Evolutionary conservation across 2,888 invertebrate genomes (phyloP), one percentile per base, ranked within the genome.

Genomic region (Eustalomyia histrio): DNA sequence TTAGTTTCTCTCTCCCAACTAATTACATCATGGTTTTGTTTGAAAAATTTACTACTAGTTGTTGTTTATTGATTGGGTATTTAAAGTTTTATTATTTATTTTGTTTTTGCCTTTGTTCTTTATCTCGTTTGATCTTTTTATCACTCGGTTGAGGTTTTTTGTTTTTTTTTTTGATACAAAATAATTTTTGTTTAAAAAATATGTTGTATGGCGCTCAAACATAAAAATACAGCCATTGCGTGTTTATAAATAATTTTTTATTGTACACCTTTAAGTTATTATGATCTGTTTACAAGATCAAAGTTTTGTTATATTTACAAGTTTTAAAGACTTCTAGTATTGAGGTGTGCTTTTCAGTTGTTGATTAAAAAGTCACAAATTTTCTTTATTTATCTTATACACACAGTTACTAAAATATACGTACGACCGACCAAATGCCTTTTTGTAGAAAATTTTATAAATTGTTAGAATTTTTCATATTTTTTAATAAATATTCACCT

Each of bases 91-190:
- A 21, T 63, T 0, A 29, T n/a, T 35, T 18, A 9, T 55, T 9
- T 0, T 33, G n/a, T 35, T 18, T 10, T 61, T 8, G 58, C 50
- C 29, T 58, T 39, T 71, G 63, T 53, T 73, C 69, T 69, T 81
- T 76, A 69, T 76, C 76, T 81, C 64, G 76, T 80, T 76, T 80
- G 80, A 80, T 80, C 76, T 76, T 76, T 72, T 73, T 75, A 61
- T 71, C 60, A 47, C 65, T 43, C 12, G 10, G 16, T 53, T 61
- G 10, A 29, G 17, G 12, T 43, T 43, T 53, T 43, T 43, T 75
- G 17, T 8, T 43, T 43, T 53, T 43, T 43, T 75, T 43, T 43
- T n/a, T 24, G 16, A 6, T 29, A 29, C 29, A 29, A 29, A 29
- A 29, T 29, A 24, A n/a, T 63, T 14, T 47, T n/a, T 29, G 16